Evolutionary conservation across 2,113 vertebrate genomes (phyloP), one percentile per base, ranked within the genome.

Genomic region (Ahaetulla prasina): DNA sequence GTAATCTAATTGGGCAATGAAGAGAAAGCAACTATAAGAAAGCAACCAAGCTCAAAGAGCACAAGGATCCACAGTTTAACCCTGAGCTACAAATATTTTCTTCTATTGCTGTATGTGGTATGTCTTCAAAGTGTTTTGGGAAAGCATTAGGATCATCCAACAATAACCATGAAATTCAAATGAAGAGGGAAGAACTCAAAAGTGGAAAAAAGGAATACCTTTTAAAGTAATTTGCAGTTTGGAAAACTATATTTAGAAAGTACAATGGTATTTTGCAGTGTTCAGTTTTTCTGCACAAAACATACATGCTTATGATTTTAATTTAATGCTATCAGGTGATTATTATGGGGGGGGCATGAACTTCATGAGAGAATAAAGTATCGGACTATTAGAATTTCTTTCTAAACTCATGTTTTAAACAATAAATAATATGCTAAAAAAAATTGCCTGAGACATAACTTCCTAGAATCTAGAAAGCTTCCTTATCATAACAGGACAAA

Each of bases 191-290:
- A 93, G 94, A 96, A 94, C 30, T 45, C 30, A 45, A 43, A 23
- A 22, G 11, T 12, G 30, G 87, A 94, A 95, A 95, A 93, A 96
- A 93, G 93, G 39, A 94, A 95, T 96, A 92, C 92, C 92, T 96
- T 87, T 27, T 85, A 92, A 89, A 93, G 89, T 95, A 91, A 96
- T 97, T 95, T 97, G 93, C 93, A 96, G 93, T 68, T 90, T 96
- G 94, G 92, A 94, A 96, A 94, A 94, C 97, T 91, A 94, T 95
- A 96, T 92, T 96, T 97, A 97, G 97, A 97, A 97, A 97, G 96
- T 88, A 95, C 95, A 96, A 93, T 95, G 95, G 95, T 94, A 93
- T 95, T 95, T 16, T 96, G n/a, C n/a, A 74, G 14, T 6, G n/a
- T 35, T 74, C 4, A 74, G n/a, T 35, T 74, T 74, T 35, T 74